These are phyloP conservation scores for Psilopsiagon aymara DNA, from an alignment of 2,113 vertebrate species.

Conservation along the genomic window DNA sequence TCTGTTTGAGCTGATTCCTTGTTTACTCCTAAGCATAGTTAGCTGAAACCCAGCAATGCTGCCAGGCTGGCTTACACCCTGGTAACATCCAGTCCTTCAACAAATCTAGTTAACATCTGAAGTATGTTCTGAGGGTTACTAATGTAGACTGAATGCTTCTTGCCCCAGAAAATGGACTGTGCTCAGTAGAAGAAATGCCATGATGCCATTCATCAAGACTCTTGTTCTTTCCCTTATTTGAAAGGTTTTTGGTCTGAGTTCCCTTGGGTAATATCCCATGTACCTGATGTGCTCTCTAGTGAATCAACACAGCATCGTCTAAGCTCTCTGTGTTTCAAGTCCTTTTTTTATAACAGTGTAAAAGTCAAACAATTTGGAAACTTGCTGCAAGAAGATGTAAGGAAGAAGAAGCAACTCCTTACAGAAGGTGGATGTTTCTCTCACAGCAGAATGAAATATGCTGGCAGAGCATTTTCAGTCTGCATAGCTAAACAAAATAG, in stretches of 20 bases:
- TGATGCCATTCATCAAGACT: neutral
- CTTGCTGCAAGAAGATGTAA: neutral
- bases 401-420: neutral
- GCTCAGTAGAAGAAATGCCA: neutral
- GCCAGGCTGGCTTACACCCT: neutral
- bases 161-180: neutral
- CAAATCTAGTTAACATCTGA: neutral
- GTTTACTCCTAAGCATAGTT: neutral
- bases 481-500: neutral
- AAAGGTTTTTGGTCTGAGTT: neutral
- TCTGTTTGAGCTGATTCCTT: neutral
- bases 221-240: constrained; percentile 17
- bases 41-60: neutral
- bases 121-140: neutral
- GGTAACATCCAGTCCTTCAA: neutral
- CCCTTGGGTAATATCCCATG: neutral
- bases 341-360: neutral
- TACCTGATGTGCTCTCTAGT: neutral
- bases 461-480: neutral
- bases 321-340: neutral
- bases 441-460: neutral
- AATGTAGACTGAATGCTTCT: neutral
- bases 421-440: neutral
- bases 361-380: neutral
- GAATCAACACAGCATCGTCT: neutral